Evolutionary conservation across 2,113 vertebrate species (phyloP).

Genomic region (Hoplias malabaricus): DNA sequence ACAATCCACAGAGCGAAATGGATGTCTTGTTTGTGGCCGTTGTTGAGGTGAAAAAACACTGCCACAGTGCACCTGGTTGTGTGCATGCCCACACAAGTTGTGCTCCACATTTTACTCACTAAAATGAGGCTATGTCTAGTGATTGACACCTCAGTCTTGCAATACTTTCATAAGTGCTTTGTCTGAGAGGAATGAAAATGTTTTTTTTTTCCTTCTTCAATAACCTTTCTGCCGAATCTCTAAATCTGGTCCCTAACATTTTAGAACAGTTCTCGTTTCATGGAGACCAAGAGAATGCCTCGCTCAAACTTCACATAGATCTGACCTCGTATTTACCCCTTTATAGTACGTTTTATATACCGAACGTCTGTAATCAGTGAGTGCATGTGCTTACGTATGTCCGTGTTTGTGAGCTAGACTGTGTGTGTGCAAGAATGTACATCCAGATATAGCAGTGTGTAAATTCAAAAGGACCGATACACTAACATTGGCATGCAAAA

Average conservation of each 20-base stretch:
- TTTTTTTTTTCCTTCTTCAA: too few relatives aligned
- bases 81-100: conserved; percentile 10
- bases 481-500: conserved; percentile 68
- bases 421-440: conserved; percentile 64
- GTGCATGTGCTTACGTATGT: conserved; percentile 37
- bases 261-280: conserved; percentile 48
- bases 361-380: conserved; percentile 33
- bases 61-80: not conserved
- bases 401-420: conserved; percentile 50
- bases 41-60: not conserved
- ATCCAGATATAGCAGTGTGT: conserved; percentile 65
- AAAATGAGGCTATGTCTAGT: not conserved
- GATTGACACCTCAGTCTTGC: conserved; percentile 2
- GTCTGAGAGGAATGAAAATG: not conserved
- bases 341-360: conserved; percentile 55
- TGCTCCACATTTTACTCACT: conserved; percentile 11
- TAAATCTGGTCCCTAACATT: conserved; percentile 45
- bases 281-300: conserved; percentile 43
- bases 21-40: conserved; percentile 17
- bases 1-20: conserved; percentile 14
- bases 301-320: conserved; percentile 48
- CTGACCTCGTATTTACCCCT: conserved; percentile 66
- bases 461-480: conserved; percentile 59
- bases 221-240: too few relatives aligned
- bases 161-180: conserved; percentile 34